Base-by-base conservation (phyloP, 2,888 invertebrate genomes). In the Heliconius cydno region DNA sequence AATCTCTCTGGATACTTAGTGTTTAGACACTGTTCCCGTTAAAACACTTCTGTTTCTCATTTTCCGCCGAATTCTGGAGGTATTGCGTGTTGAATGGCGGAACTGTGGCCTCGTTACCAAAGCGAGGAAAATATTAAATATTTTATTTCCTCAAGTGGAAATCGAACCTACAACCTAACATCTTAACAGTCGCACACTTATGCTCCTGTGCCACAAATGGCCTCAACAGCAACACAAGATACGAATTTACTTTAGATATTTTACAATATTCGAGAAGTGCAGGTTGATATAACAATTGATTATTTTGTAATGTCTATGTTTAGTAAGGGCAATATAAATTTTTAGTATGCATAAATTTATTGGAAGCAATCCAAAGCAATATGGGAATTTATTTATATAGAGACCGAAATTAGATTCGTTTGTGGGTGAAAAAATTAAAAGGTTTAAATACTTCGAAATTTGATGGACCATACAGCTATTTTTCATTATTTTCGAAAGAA, bases 341-440 rank as follows among this genome's bases (percentile, higher is more conserved):
- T 70, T 70, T 30, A 70, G 15, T 70, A 25, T 41, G 15, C 15
- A 13, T 41, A 70, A 70, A 70, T 70, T 70, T 68, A 68, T 41
- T 70, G 70, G 70, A 70, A 25, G 13, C 25, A 25, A 70, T 46
- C 70, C 70, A 70, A 70, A 38, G 9, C 68, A 38, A 34, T 38
- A 46, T 46, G 41, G 15, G 7, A 70, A 41, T 25, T 41, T 41
- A 41, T 41, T 70, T 46, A 70, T 15, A 68, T n/a, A 25, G 25
- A 25, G 6, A 60, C 30, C 28, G 7, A 73, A 72, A 57, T 73
- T 52, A 57, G 72, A 72, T 30, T 73, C 6, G 70, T 15, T 70
- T 70, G 15, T 70, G 25, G 41, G 7, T 70, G n/a, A 30, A 66
- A 66, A 9, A 70, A 70, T 28, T 13, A 25, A 67, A 41, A 70